A percentile compares a stretch with the other conserved stretches of the same genome.
Conservation (phyloP, 2,888 invertebrate genomes). For the Ypsolopha scabrella region DNA sequence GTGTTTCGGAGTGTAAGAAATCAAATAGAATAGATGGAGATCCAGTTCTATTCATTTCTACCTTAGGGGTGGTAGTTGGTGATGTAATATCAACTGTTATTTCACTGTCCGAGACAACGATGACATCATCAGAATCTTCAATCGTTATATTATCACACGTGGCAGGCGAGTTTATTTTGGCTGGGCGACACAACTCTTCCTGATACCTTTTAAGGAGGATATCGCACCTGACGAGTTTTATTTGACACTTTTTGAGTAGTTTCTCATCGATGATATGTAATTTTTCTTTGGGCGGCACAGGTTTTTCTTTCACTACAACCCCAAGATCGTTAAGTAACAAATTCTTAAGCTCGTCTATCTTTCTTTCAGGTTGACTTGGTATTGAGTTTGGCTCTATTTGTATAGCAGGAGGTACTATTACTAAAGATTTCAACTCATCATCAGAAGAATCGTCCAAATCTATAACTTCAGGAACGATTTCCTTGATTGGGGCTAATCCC, state of each 20-base stretch:
- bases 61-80: neutral
- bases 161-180: no score
- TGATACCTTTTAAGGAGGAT: no score
- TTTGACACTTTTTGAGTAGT: conserved; percentile 23
- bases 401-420: neutral
- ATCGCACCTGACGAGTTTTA: conserved; percentile 20
- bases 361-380: conserved; percentile 11
- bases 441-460: conserved; percentile 42
- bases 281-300: conserved; percentile 12
- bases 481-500: neutral
- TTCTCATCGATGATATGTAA: conserved; percentile 18
- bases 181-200: no score
- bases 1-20: conserved; percentile 12
- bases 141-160: conserved; percentile 23
- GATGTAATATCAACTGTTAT: neutral
- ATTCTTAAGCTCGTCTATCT: conserved; percentile 24
- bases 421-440: conserved; percentile 15
- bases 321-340: conserved; percentile 29
- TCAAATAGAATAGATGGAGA: conserved; percentile 27
- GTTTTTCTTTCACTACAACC: conserved; percentile 9
- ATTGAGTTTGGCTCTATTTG: neutral
- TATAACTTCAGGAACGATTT: conserved; percentile 18
- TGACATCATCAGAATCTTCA: neutral
- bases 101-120: neutral
- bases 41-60: conserved; percentile 11